Percentiles rank a stretch among this genome's conserved stretches.
Conservation (phyloP, 2,888 invertebrate species). For the Tachina fera region DNA sequence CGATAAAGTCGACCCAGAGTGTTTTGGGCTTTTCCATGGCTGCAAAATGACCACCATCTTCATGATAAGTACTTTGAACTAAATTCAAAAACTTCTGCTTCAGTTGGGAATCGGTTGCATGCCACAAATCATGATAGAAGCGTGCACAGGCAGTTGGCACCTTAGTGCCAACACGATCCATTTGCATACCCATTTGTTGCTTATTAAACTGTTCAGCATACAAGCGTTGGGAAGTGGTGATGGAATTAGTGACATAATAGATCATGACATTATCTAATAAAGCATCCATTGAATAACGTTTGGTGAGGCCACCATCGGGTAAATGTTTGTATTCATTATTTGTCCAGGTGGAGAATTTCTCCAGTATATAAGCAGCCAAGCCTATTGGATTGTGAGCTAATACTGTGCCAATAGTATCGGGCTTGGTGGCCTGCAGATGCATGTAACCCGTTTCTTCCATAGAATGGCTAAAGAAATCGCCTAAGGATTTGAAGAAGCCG, state of each 20-base stretch:
- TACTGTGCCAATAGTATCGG: conserved; percentile 90
- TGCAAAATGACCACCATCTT: conserved; percentile 93
- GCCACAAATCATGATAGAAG: conserved; percentile 88
- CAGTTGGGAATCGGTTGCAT: conserved; percentile 85
- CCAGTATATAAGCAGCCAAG: conserved; percentile 93
- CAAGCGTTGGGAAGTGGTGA: conserved; percentile 88
- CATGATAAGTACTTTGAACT: conserved; percentile 86
- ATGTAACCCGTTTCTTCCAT: conserved; percentile 85
- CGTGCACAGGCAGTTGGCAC: conserved; percentile 90
- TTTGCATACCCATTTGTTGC: conserved; percentile 72
- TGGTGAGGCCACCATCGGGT: conserved; percentile 87
- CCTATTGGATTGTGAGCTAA: conserved; percentile 87
- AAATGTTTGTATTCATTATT: conserved; percentile 84
- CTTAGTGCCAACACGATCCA: conserved; percentile 84
- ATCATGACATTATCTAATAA: conserved; percentile 90
- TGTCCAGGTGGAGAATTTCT: conserved; percentile 91
- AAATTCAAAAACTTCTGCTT: conserved; percentile 86
- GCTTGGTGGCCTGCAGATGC: conserved; percentile 93
- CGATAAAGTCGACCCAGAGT: conserved; percentile 88
- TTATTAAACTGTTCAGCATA: conserved; percentile 86
- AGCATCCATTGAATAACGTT: conserved; percentile 84
- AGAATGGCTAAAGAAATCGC: conserved; percentile 71
- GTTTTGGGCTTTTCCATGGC: conserved; percentile 90
- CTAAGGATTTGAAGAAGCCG: conserved; percentile 83
- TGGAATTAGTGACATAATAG: conserved; percentile 90